Evolutionary conservation across 37 sponge, comb jelly and placozoan species (phyloP).

Genomic region (Chondrosia reniformis): DNA sequence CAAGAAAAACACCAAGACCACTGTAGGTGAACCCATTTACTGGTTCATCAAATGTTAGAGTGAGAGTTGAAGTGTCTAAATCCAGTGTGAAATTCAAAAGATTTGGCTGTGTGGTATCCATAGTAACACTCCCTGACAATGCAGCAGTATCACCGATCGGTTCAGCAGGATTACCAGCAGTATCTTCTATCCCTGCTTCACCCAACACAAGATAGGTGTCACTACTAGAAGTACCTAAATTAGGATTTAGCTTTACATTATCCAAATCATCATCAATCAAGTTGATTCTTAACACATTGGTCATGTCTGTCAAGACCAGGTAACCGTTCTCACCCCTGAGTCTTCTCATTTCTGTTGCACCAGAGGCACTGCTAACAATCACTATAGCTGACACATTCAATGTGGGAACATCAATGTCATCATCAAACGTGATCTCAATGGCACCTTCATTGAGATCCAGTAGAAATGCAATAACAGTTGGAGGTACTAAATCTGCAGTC

Average conservation of each 20-base stretch:
- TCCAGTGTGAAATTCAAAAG: slow-evolving; percentile 62
- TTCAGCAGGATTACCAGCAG: slow-evolving; percentile 48
- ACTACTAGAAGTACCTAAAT: slow-evolving; percentile 36
- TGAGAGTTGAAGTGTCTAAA: slow-evolving; percentile 43
- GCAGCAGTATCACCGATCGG: slow-evolving; percentile 18
- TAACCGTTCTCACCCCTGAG: not conserved
- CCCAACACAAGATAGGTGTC: slow-evolving; percentile 51
- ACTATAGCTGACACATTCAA: slow-evolving; percentile 33
- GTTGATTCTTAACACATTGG: slow-evolving; percentile 29
- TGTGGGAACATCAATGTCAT: slow-evolving; percentile 49
- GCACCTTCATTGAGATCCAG: slow-evolving; percentile 72
- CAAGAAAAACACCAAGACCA: slow-evolving; percentile 35
- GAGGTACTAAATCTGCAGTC: slow-evolving; percentile 70
- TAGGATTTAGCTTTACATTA: slow-evolving; percentile 62
- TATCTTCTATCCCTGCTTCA: slow-evolving; percentile 47
- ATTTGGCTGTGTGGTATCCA: slow-evolving; percentile 53
- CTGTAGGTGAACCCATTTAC: slow-evolving; percentile 33
- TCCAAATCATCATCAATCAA: slow-evolving; percentile 56
- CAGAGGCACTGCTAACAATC: slow-evolving; percentile 31
- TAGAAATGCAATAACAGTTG: slow-evolving; percentile 53
- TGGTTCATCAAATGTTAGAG: slow-evolving; percentile 64
- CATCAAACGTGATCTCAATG: slow-evolving; percentile 71
- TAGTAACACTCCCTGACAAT: slow-evolving; percentile 1
- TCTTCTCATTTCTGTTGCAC: not conserved
- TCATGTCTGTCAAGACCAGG: not conserved